A percentile compares a stretch with the other conserved stretches of the same genome.
phyloP scores from a whole-genome alignment of 2,888 invertebrate species.

The Drosophila multiciliata region DNA sequence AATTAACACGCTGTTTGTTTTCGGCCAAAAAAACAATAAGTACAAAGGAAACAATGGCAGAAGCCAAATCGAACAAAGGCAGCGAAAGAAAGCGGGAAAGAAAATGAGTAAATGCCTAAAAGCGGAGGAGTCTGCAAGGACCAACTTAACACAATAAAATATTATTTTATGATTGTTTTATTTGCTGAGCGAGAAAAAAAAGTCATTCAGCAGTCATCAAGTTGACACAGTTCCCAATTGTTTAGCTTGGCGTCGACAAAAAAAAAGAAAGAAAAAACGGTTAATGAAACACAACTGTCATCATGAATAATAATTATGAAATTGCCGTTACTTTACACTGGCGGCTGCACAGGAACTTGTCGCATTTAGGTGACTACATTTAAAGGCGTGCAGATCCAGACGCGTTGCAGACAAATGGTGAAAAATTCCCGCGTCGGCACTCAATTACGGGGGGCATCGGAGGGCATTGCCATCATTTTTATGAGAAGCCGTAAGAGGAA shows the following conservation, averaged over 20 bases:
- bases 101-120: slow-evolving; percentile 12
- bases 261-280: slow-evolving; percentile 1
- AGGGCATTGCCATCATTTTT: slow-evolving; percentile 32
- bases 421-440: slow-evolving; percentile 18
- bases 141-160: slow-evolving; percentile 53
- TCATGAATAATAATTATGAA: slow-evolving; percentile 31
- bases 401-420: slow-evolving; percentile 28
- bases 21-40: slow-evolving; percentile 26
- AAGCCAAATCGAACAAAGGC: slow-evolving; percentile 40
- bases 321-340: slow-evolving; percentile 7
- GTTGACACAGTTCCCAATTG: slow-evolving; percentile 23
- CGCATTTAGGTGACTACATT: slow-evolving; percentile 11
- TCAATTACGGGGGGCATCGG: slow-evolving; percentile 38
- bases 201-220: slow-evolving; percentile 60
- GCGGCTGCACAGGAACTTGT: slow-evolving; percentile 1
- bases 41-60: slow-evolving; percentile 43
- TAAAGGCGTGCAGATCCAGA: slow-evolving; percentile 23
- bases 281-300: slow-evolving; percentile 30
- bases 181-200: slow-evolving; percentile 32
- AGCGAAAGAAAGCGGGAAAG: slow-evolving; percentile 1
- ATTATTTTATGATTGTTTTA: slow-evolving; percentile 59
- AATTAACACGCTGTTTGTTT: slow-evolving; percentile 59
- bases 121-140: slow-evolving; percentile 1
- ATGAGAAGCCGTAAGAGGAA: slow-evolving; percentile 22
- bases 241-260: background rate